Evolutionary conservation across 1,140 invertebrate species (phyloP).

Genomic region (Polyergus mexicanus): DNA sequence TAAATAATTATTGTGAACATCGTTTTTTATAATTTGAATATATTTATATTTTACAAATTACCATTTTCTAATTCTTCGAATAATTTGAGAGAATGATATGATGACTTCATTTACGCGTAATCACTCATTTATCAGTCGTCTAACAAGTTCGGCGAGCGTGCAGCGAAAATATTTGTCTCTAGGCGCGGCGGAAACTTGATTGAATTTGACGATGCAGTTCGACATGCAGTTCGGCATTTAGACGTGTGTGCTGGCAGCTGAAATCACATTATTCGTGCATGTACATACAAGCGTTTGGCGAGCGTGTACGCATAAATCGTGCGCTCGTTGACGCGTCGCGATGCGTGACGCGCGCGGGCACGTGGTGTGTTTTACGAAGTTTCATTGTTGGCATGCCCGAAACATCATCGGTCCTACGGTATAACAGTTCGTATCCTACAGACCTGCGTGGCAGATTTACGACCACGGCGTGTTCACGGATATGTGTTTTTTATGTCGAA

Average conservation of each 20-base stretch:
- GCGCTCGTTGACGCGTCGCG: constrained; percentile 32
- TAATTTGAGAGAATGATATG: not conserved
- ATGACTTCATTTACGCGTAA: not conserved
- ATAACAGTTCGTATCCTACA: constrained; percentile 29
- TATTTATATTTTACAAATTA: no score
- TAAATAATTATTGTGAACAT: no score
- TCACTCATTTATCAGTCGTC: constrained; percentile 13
- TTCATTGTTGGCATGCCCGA: constrained; percentile 53
- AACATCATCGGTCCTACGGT: constrained; percentile 49
- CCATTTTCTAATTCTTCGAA: not conserved
- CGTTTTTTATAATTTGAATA: no score
- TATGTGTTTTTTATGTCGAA: constrained; percentile 54
- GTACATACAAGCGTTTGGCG: not conserved
- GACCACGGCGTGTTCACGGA: constrained; percentile 14
- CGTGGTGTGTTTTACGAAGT: constrained; percentile 55
- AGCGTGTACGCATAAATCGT: constrained; percentile 54
- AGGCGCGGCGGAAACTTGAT: constrained; percentile 33
- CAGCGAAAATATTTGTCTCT: constrained; percentile 48
- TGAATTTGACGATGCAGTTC: constrained; percentile 52
- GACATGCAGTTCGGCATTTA: constrained; percentile 58
- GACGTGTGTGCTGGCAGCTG: constrained; percentile 31
- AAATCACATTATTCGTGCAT: constrained; percentile 47
- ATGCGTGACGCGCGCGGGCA: constrained; percentile 30
- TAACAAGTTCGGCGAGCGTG: constrained; percentile 28
- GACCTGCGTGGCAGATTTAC: constrained; percentile 43